Evolutionary conservation across 2,113 vertebrate genomes (phyloP).

Genomic region (Ammodytes marinus): DNA sequence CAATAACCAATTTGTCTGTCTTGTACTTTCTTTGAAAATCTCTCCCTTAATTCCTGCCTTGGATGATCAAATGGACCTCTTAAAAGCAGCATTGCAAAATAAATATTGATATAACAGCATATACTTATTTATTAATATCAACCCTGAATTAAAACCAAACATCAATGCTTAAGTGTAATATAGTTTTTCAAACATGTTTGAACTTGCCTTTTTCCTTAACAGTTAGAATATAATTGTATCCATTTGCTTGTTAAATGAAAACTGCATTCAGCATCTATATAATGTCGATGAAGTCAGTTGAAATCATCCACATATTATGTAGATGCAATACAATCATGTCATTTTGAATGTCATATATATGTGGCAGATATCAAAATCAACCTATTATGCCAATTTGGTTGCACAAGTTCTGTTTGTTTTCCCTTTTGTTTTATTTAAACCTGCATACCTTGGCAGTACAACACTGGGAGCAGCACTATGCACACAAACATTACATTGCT

Average conservation of each 20-base stretch:
- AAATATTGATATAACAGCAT: neutral
- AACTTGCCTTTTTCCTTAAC: neutral
- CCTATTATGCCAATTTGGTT: neutral
- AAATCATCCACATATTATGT: neutral
- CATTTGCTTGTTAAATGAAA: neutral
- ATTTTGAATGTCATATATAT: too few species aligned
- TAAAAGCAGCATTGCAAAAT: neutral
- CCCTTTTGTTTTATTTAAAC: neutral
- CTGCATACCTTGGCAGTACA: neutral
- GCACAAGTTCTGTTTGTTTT: neutral
- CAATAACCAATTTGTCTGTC: constrained; percentile 61
- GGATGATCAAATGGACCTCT: constrained; percentile 10
- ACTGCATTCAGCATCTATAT: neutral
- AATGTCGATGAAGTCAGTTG: neutral
- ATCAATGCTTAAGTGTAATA: neutral
- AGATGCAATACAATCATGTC: neutral
- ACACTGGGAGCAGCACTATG: constrained; percentile 2
- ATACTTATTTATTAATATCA: neutral
- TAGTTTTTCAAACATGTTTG: neutral
- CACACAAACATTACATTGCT: constrained; percentile 36
- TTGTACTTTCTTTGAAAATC: constrained; percentile 9
- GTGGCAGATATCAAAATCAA: neutral
- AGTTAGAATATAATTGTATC: neutral
- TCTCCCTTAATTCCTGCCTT: neutral
- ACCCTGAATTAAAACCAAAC: neutral